Percentiles rank a stretch among this genome's conserved stretches.
Conservation (phyloP, 1,140 invertebrate species). For the Diabrotica virgifera region DNA sequence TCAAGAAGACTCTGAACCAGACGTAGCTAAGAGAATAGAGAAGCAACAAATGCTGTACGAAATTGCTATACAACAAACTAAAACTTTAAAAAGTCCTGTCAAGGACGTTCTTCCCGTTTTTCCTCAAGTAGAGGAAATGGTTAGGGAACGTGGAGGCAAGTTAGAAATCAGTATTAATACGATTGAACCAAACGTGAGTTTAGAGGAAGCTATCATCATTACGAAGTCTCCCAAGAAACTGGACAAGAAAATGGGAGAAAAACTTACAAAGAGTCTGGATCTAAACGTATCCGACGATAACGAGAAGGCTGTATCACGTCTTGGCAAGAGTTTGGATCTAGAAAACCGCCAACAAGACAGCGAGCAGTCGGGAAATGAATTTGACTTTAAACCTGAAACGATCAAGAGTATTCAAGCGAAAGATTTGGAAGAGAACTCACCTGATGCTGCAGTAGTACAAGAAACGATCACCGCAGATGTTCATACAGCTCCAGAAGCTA, state of each 20-base stretch:
- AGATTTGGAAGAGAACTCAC: conserved; percentile 39
- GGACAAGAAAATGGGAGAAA: conserved; percentile 61
- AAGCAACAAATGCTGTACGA: conserved; percentile 69
- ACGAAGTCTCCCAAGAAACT: conserved; percentile 67
- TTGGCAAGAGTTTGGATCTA: conserved; percentile 47
- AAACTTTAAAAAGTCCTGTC: conserved; percentile 65
- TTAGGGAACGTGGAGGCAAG: conserved; percentile 45
- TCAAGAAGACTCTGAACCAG: conserved; percentile 64
- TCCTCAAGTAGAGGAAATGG: conserved; percentile 63
- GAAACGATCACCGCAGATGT: conserved; percentile 51
- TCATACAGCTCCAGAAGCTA: conserved; percentile 25
- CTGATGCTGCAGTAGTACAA: conserved; percentile 44
- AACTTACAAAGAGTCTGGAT: conserved; percentile 67
- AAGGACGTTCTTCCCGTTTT: conserved; percentile 65
- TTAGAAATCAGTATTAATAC: conserved; percentile 49
- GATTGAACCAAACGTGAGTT: conserved; percentile 41
- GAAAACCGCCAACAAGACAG: conserved; percentile 33
- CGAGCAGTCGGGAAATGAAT: conserved; percentile 37
- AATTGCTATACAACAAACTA: conserved; percentile 67
- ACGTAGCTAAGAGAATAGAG: conserved; percentile 65
- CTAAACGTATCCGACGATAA: conserved; percentile 40
- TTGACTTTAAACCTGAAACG: conserved; percentile 61
- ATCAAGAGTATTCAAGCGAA: conserved; percentile 47
- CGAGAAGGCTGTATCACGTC: conserved; percentile 38
- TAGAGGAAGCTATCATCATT: conserved; percentile 56